Evolutionary conservation across 2,888 invertebrate species (phyloP).

Genomic region (Caenorhabditis doughertyi): DNA sequence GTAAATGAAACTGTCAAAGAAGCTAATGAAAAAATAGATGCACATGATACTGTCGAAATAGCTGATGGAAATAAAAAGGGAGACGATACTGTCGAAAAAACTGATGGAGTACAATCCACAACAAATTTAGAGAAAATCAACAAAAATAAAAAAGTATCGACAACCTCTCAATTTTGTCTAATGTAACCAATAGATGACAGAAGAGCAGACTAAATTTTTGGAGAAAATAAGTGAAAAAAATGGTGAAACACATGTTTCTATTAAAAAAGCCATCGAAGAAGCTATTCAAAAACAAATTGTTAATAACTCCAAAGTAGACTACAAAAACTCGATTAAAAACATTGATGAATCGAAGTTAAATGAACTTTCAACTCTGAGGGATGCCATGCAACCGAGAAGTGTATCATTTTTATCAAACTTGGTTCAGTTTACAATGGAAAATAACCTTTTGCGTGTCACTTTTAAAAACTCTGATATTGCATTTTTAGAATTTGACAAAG

Average conservation of each 20-base stretch:
- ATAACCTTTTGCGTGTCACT: not conserved
- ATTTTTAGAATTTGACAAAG: constrained; percentile 15
- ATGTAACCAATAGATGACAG: not conserved
- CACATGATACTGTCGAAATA: too few species aligned
- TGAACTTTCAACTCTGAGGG: not conserved
- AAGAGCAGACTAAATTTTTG: not conserved
- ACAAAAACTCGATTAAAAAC: not conserved
- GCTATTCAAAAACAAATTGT: not conserved
- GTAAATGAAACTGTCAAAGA: too few species aligned
- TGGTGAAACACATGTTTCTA: not conserved
- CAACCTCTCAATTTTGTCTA: not conserved
- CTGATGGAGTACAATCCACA: too few species aligned
- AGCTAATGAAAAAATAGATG: too few species aligned
- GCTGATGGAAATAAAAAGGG: too few species aligned
- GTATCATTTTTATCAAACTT: not conserved
- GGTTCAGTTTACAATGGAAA: not conserved
- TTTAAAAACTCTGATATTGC: not conserved
- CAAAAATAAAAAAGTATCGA: too few species aligned
- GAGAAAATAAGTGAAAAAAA: not conserved
- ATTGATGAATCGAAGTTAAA: not conserved
- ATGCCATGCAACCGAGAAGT: not conserved
- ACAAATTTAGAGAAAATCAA: too few species aligned
- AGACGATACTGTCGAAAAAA: too few species aligned
- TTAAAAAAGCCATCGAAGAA: not conserved
- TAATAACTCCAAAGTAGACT: not conserved